A percentile compares a stretch with the other conserved stretches of the same genome.
Evolutionary conservation across 1,140 invertebrate species (phyloP).

Genomic region (Meloidogyne hapla): DNA sequence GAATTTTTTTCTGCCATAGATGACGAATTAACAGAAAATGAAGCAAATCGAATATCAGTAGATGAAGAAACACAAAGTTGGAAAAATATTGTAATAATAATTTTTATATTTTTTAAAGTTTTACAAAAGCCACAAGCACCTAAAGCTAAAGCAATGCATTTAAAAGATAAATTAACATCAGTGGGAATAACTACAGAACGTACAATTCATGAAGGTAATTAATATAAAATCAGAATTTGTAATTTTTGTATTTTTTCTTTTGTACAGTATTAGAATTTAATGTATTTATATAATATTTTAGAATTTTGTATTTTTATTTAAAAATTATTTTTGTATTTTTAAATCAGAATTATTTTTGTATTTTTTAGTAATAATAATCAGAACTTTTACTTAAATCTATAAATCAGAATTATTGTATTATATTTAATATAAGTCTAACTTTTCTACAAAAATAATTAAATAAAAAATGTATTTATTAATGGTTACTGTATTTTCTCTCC

Average conservation of each 20-base stretch:
- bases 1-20: background rate
- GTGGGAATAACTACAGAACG: background rate
- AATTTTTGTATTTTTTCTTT: background rate
- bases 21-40: background rate
- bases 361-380: background rate
- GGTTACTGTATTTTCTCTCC: no score
- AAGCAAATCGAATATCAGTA: background rate
- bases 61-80: background rate
- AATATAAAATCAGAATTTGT: conserved; percentile 3
- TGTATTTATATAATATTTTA: background rate
- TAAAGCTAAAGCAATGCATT: background rate
- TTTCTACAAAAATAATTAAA: background rate
- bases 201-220: background rate
- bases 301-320: background rate
- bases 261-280: no score
- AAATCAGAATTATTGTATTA: no score
- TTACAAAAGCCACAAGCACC: background rate
- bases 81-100: background rate
- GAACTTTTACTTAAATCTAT: no score
- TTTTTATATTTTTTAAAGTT: background rate
- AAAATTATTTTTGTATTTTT: background rate
- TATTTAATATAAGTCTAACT: no score
- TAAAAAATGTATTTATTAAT: no score
- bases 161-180: background rate
- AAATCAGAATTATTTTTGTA: conserved; percentile 6